A percentile compares a stretch with the other conserved stretches of the same genome.
Evolutionary conservation across 1,140 invertebrate genomes (phyloP).

Genomic region (Pseudomyrmex cubaensis): DNA sequence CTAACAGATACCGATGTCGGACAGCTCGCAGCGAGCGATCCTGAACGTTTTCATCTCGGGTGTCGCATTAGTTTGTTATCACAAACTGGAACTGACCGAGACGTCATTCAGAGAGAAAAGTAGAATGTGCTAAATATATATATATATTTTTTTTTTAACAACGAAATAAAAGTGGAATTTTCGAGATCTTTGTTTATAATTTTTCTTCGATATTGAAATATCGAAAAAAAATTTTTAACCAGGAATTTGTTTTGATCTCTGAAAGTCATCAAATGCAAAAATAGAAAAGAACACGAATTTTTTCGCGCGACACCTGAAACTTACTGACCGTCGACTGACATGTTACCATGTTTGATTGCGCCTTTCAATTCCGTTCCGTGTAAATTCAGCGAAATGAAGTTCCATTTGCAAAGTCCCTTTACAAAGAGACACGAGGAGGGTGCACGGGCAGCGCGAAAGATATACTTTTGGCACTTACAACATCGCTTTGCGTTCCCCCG

Average conservation of each 20-base stretch:
- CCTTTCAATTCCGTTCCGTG: conserved; percentile 7
- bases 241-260: background rate
- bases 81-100: background rate
- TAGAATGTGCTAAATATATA: too few relatives aligned
- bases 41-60: conserved; percentile 53
- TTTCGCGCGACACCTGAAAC: background rate
- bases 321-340: background rate
- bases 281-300: background rate
- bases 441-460: background rate
- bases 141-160: background rate
- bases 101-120: background rate
- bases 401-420: background rate
- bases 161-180: too few relatives aligned
- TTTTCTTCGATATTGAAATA: background rate
- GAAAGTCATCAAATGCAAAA: background rate
- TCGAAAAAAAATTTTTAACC: too few relatives aligned
- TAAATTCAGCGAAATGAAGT: conserved; percentile 27
- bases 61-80: conserved; percentile 25
- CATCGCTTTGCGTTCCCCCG: background rate
- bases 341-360: background rate
- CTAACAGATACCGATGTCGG: conserved; percentile 59
- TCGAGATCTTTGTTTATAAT: too few relatives aligned
- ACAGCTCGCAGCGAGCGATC: conserved; percentile 43
- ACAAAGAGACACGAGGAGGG: background rate
- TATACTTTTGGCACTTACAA: conserved; percentile 14